Base-by-base conservation (phyloP, 2,113 vertebrate species). In the Podocnemis expansa region DNA sequence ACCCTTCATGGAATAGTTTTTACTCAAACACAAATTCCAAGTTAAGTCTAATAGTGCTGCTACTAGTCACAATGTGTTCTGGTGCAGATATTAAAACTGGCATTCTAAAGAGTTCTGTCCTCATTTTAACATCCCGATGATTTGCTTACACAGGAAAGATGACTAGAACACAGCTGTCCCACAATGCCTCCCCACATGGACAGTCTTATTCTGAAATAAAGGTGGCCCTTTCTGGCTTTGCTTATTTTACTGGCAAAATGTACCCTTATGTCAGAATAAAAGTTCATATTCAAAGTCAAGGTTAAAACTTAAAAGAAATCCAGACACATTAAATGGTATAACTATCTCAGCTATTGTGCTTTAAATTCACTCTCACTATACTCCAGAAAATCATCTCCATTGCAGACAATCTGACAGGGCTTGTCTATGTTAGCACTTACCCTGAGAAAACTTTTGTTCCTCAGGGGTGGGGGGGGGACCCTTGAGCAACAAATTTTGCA, bases 1-100 rank as follows among this genome's bases (percentile, higher is more conserved):
- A 73, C 22, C 29, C 47, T 89, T 89, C 88, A 0, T 25, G 67
- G 58, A 89, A 73, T 0, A n/a, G 2, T 0, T 0, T n/a, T 24
- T 5, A 82, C 76, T 79, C 54, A n/a, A 86, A 19, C 21, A 89
- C 10, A 75, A 45, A 41, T 47, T 67, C 27, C 31, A 83, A 41
- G 45, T 2, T 38, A 17, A 78, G 9, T 10, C n/a, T 13, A 8
- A 19, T 5, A 60, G 41, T 58, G n/a, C 67, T 47, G 73, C 29
- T 67, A 9, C 34, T n/a, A 67, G 17, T 21, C n/a, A n/a, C 60
- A 67, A 3, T n/a, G 34, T 8, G 17, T 19, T 67, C 34, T 17
- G 70, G 56, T 81, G 31, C 49, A 29, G 76, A 55, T 87, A 67
- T 85, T 84, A 78, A 80, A n/a, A 17, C 22, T 11, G 45, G 19